Base-by-base conservation (phyloP, 2,113 vertebrate genomes). In the Bufo gargarizans region DNA sequence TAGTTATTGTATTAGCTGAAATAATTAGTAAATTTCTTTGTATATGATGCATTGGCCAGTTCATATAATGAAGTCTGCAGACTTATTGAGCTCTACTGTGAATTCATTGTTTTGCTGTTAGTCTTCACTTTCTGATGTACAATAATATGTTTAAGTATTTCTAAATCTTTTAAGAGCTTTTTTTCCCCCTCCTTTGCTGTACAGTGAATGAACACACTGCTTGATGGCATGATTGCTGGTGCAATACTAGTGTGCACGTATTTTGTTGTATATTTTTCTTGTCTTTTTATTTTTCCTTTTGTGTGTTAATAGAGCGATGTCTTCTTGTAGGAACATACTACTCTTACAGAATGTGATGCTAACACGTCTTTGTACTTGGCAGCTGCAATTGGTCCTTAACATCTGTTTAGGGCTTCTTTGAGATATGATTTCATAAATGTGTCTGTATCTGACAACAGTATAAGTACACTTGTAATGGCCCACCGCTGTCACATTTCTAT, bases 401-500 rank as follows among this genome's bases (percentile, higher is more conserved):
- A 12, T 55, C 14, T 80, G 12, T 45, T 47, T 59, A 17, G 10
- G 13, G 59, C 49, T 45, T 82, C 9, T n/a, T n/a, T n/a, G 13
- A 80, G 16, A 61, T 20, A 2, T 72, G 7, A 81, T 82, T 49
- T 61, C 43, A 43, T 43, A 33, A 72, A 71, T 77, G 85, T 78
- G 65, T 47, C 19, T 47, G 6, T 53, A 20, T 6, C 22, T 45
- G 53, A 11, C 59, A 17, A 19, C 17, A 4, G 22, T 86, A 47
- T 79, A 69, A 83, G 20, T 53, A 65, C 71, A 53, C 22, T 83
- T 83, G 47, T 87, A 88, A 83, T 49, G 17, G 12, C 43, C 43
- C 16, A 50, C 17, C 67, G 80, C 71, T 88, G 80, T 88, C 72
- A n/a, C 56, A 13, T 58, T 89, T 50, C 1, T 84, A 85, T 59